These are phyloP conservation scores for Eupeodes corollae DNA, from an alignment of 1,140 invertebrate genomes.

Conservation along the genomic window DNA sequence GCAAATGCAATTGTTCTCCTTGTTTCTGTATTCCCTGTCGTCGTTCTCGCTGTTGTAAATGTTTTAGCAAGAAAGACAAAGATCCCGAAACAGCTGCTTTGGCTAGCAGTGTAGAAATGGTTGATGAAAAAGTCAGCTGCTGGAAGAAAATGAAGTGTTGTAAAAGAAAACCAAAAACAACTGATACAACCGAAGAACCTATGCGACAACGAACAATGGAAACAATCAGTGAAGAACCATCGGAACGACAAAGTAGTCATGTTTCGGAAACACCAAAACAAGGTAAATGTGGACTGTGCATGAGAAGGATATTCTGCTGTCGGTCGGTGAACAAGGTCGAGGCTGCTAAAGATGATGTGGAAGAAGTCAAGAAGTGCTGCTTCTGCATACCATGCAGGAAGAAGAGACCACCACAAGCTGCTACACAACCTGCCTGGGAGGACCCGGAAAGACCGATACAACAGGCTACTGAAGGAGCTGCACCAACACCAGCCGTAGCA, in stretches of 20 bases:
- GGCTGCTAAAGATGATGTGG: constrained; percentile 28
- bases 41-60: constrained; percentile 26
- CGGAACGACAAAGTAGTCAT: background rate
- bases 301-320: constrained; percentile 33
- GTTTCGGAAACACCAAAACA: constrained; percentile 9
- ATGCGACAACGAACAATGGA: constrained; percentile 8
- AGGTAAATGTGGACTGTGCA: constrained; percentile 26
- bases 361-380: constrained; percentile 27
- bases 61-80: constrained; percentile 17
- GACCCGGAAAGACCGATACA: constrained; percentile 29
- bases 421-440: constrained; percentile 25
- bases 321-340: constrained; percentile 33
- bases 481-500: constrained; percentile 1
- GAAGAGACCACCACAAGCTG: constrained; percentile 5
- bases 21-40: constrained; percentile 32
- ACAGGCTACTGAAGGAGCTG: constrained; percentile 22
- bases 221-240: constrained; percentile 11
- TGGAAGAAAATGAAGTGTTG: constrained; percentile 28
- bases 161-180: constrained; percentile 14
- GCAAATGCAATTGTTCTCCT: constrained; percentile 24
- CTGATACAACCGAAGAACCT: background rate
- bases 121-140: constrained; percentile 29
- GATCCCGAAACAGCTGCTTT: constrained; percentile 20
- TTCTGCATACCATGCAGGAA: constrained; percentile 33
- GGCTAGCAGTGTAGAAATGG: constrained; percentile 23